phyloP scores from a whole-genome alignment of 2,888 invertebrate genomes.

The Drosophila meridiana region DNA sequence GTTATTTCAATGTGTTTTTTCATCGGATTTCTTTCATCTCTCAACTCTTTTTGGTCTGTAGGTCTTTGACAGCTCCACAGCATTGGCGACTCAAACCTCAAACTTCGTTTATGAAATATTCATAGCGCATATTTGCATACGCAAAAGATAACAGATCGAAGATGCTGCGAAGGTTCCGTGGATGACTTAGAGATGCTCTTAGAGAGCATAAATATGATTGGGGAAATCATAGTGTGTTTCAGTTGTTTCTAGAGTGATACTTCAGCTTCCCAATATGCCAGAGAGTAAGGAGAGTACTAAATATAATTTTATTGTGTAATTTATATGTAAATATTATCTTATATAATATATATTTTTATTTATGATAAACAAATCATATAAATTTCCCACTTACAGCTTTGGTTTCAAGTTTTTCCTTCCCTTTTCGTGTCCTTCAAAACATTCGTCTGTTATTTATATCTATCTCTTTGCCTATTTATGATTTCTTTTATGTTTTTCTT shows the following conservation, averaged over 20 bases:
- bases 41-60: background rate
- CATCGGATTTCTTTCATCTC: background rate
- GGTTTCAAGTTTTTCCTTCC: background rate
- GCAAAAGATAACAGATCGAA: constrained; percentile 7
- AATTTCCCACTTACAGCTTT: background rate
- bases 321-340: too few species aligned
- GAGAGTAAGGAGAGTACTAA: too few species aligned
- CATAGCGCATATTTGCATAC: constrained; percentile 40
- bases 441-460: background rate
- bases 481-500: too few species aligned
- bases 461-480: background rate
- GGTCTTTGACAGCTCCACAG: background rate
- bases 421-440: background rate
- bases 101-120: constrained; percentile 33
- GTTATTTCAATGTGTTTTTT: constrained; percentile 1
- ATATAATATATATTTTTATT: too few species aligned
- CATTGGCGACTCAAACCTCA: background rate
- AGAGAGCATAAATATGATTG: background rate
- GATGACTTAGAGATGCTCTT: constrained; percentile 10
- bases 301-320: background rate
- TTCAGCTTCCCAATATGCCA: background rate
- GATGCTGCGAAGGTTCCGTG: background rate
- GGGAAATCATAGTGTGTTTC: background rate
- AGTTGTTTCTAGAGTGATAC: background rate
- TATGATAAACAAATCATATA: background rate